These are phyloP conservation scores for Cyprinus carpio DNA, from an alignment of 2,113 vertebrate species.

Conservation along the genomic window DNA sequence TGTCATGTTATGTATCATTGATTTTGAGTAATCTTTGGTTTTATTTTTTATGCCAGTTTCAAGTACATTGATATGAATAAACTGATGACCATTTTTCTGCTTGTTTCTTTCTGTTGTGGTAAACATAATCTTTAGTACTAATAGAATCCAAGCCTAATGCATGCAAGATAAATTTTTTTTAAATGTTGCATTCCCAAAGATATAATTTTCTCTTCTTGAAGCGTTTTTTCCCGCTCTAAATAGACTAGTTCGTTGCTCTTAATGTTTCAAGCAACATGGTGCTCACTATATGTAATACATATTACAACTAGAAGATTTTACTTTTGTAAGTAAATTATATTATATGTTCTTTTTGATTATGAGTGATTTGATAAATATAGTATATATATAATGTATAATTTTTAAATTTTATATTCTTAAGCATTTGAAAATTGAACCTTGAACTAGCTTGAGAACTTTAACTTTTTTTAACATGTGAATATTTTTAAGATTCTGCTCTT, in stretches of 20 bases:
- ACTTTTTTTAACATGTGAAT: not conserved
- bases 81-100: not conserved
- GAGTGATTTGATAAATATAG: too few relatives aligned
- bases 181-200: not conserved
- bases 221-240: too few relatives aligned
- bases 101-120: not conserved
- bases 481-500: not conserved
- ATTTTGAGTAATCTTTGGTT: not conserved
- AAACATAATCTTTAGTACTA: not conserved
- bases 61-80: not conserved
- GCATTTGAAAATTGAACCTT: not conserved
- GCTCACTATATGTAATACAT: not conserved
- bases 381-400: too few relatives aligned
- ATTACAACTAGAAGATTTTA: not conserved
- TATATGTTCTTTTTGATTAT: too few relatives aligned
- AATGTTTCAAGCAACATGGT: too few relatives aligned
- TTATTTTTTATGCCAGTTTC: not conserved
- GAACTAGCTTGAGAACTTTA: not conserved
- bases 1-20: not conserved
- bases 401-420: not conserved
- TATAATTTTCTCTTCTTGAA: not conserved
- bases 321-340: not conserved
- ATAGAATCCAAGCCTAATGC: not conserved
- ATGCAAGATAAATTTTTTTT: not conserved
- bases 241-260: too few relatives aligned